A percentile compares a stretch with the other conserved stretches of the same genome.
Evolutionary conservation across 1,140 invertebrate species (phyloP).

Genomic region (Drosophila aff.): DNA sequence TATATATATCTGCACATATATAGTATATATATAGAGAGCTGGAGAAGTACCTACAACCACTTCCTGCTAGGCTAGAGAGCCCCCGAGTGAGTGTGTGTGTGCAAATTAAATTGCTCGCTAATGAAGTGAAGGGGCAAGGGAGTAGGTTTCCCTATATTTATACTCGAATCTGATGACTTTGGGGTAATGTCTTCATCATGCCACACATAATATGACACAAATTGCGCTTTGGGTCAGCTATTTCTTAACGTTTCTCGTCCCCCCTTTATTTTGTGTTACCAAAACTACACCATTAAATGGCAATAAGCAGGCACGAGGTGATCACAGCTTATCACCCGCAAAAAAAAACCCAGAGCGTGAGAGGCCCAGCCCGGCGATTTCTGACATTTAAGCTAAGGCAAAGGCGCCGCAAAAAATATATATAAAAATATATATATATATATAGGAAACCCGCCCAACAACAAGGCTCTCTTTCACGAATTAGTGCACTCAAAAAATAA

Average conservation of each 20-base stretch:
- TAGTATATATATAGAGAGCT: neutral
- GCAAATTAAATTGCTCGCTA: constrained; percentile 82
- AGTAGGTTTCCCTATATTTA: neutral
- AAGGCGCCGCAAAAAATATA: constrained; percentile 55
- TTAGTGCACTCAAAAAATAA: constrained; percentile 23
- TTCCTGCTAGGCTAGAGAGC: constrained; percentile 34
- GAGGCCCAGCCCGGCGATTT: constrained; percentile 57
- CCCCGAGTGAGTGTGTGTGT: constrained; percentile 67
- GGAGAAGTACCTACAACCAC: constrained; percentile 24
- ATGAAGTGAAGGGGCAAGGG: constrained; percentile 60
- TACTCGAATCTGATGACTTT: neutral
- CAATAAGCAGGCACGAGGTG: constrained; percentile 63
- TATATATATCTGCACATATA: constrained; percentile 3
- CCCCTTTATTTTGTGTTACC: neutral
- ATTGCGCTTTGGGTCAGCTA: constrained; percentile 62
- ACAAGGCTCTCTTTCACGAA: constrained; percentile 21
- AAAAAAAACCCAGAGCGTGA: constrained; percentile 36
- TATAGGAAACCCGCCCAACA: constrained; percentile 16
- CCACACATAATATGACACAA: constrained; percentile 70
- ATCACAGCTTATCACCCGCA: constrained; percentile 56
- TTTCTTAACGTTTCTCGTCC: neutral
- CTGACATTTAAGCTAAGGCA: constrained; percentile 72
- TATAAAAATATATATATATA: neutral
- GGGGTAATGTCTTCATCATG: constrained; percentile 65
- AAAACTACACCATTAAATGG: constrained; percentile 51